A percentile compares a stretch with the other conserved stretches of the same genome.
Conservation (phyloP, 1,140 invertebrate genomes). For the Anastrepha obliqua region DNA sequence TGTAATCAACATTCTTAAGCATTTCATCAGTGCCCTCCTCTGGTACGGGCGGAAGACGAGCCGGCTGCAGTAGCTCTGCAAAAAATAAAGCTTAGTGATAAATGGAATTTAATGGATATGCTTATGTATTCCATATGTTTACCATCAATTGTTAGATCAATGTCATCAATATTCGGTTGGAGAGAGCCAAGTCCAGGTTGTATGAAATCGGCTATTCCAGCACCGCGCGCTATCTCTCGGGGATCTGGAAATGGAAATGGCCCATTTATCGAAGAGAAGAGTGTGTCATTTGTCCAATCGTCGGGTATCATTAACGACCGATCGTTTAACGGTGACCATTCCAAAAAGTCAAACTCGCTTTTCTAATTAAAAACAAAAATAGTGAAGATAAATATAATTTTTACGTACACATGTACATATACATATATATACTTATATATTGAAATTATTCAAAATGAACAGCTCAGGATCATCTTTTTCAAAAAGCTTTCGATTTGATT, state of each 20-base stretch:
- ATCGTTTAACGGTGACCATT: conserved; percentile 83
- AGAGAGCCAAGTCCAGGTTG: conserved; percentile 97
- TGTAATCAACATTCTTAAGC: conserved; percentile 71
- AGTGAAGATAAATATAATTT: neutral
- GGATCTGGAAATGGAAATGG: conserved; percentile 97
- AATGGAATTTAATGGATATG: neutral
- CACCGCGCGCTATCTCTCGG: conserved; percentile 88
- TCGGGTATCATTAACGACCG: conserved; percentile 84
- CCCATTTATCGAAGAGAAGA: conserved; percentile 92
- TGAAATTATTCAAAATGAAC: no score
- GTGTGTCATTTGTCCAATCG: conserved; percentile 85
- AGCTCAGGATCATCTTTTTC: no score
- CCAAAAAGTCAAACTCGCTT: conserved; percentile 86
- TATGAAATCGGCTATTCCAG: conserved; percentile 94
- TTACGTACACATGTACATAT: neutral
- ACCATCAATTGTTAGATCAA: conserved; percentile 90
- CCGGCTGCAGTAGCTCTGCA: conserved; percentile 66
- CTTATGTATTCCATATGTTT: neutral
- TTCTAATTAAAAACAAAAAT: conserved; percentile 75
- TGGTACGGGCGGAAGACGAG: conserved; percentile 77
- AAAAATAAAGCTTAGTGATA: conserved; percentile 47
- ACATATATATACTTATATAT: neutral
- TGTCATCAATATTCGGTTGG: conserved; percentile 97
- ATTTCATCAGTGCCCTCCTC: conserved; percentile 75
- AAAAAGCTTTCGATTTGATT: no score